Base-by-base conservation (phyloP, 2,113 vertebrate species). In the Oceanodroma tethys region DNA sequence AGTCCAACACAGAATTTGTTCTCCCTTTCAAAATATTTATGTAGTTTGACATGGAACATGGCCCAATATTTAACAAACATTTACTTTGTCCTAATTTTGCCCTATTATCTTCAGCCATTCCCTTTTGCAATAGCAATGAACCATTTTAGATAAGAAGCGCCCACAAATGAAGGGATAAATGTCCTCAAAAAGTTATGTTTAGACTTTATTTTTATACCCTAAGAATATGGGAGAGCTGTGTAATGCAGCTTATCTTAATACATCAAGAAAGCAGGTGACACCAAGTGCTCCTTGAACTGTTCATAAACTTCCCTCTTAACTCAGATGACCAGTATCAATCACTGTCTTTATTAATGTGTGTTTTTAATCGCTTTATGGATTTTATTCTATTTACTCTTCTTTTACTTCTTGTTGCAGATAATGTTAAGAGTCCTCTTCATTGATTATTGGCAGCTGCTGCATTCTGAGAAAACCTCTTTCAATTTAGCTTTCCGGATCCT, bases 371-470 rank as follows among this genome's bases (percentile, higher is more conserved):
- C 81, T 90, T 42, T 58, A 93, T 92, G 47, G 81, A 93, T 95
- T 95, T 94, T 38, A 30, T 75, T 95, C 93, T 89, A 94, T 91
- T 97, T 87, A 88, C 83, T 91, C 79, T 82, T 82, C 58, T 67
- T 96, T 94, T 91, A 60, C 94, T 88, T 73, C 96, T 88, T 95
- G 73, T 98, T 98, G 68, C 97, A 98, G 98, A 97, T 97, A 80
- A 97, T 98, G 97, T 84, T 96, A 89, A 97, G 86, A 94, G 74
- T 75, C 91, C 88, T 91, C 71, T 71, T 70, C 94, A 91, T 45
- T 97, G 94, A 90, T 95, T 96, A 95, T 93, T 95, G 95, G 85
- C 86, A 89, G 81, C 90, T 90, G 93, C 81, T 76, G 81, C 62
- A 5, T 86, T 95, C 90, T 91, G 66, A 95, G 95, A 85, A 96